Evolutionary conservation across 2,888 invertebrate genomes (phyloP).

Genomic region (Lydus trimaculatus): DNA sequence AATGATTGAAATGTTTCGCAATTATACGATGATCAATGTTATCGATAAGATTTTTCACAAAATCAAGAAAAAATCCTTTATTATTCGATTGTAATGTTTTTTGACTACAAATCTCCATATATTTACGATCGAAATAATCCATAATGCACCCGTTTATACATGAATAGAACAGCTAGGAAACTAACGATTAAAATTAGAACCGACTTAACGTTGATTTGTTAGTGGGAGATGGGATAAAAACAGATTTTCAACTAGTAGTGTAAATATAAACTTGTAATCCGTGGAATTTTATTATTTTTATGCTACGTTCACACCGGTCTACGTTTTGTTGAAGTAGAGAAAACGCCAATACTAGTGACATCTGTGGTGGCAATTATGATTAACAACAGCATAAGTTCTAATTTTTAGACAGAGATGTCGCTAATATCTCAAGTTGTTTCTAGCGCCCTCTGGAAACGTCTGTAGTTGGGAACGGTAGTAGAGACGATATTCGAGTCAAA

Average conservation of each 20-base stretch:
- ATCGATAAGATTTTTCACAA: conserved; percentile 68
- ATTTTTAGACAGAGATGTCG: too few species aligned
- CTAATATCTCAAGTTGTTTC: too few species aligned
- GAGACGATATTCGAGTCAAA: background rate
- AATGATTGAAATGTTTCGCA: conserved; percentile 65
- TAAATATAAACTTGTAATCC: too few species aligned
- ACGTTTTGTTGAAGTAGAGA: too few species aligned
- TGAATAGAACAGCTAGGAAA: background rate
- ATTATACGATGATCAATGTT: conserved; percentile 69
- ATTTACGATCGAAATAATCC: conserved; percentile 48
- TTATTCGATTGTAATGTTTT: conserved; percentile 77
- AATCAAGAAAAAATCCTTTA: conserved; percentile 77
- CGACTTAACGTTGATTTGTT: background rate
- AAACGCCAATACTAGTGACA: background rate
- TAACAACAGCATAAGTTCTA: too few species aligned
- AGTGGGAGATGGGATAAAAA: background rate
- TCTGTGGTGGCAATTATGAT: too few species aligned
- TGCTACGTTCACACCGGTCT: too few species aligned
- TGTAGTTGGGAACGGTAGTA: too few species aligned
- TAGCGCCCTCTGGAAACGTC: too few species aligned
- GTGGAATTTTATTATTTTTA: too few species aligned
- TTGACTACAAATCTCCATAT: conserved; percentile 73
- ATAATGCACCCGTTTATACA: background rate
- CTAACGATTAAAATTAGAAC: background rate
- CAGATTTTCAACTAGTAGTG: background rate